Base-by-base conservation (phyloP, 2,113 vertebrate genomes). In the Xiphias gladius region DNA sequence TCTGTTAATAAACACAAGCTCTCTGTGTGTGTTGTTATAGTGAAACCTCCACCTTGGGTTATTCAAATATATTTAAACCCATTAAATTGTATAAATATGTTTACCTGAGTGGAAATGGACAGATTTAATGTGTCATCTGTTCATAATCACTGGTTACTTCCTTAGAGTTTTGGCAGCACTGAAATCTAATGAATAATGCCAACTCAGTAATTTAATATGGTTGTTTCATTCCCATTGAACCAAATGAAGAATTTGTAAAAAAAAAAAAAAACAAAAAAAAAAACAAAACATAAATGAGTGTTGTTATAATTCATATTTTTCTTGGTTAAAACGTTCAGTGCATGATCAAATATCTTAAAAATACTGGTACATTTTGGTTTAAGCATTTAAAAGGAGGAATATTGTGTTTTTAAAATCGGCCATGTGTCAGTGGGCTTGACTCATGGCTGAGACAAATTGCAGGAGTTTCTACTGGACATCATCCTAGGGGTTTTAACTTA, bases 1-100 rank as follows among this genome's bases (percentile, higher is more conserved):
- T 79, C 71, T 65, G 58, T 39, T 71, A 74, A 84, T 52, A 81
- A 62, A 83, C 22, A 66, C 48, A 62, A 24, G 28, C 2, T 58
- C 22, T 62, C 28, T 43, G 17, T 2, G 9, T 41, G 12, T 52
- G 71, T 43, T 17, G 1, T 48, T 39, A 13, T 17, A 28, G 46
- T 32, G 4, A 64, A 14, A 86, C 32, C 32, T 64, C 4, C 13
- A 14, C 10, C 19, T 2, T 16, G 30, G 22, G 8, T 32, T 46
- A 14, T 63, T 67, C 62, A 24, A 5, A 28, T 54, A 50, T 13
- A 5, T 30, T 46, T 13, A 19, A 39, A 50, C 6, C 7, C 26
- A n/a, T 59, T 10, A 19, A 17, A 64, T 30, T 32, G 26, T 6
- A 17, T 19, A 8, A 43, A 50, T 6, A 9, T 13, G 14, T 61